Evolutionary conservation across 2,113 vertebrate species (phyloP).

Genomic region (Gulo gulo): DNA sequence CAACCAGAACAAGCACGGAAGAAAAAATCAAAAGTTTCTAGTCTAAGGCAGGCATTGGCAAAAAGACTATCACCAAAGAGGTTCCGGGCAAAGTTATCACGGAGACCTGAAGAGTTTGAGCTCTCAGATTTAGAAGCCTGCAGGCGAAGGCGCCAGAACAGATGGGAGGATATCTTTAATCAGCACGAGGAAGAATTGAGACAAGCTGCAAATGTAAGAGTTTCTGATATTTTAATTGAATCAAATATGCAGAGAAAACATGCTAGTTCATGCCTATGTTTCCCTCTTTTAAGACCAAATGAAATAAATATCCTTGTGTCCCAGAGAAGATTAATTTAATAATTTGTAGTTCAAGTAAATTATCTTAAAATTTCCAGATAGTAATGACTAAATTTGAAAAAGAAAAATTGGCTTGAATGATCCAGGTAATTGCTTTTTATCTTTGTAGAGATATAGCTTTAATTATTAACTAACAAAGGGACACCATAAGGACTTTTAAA

Average conservation of each 20-base stretch:
- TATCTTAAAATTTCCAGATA: conserved; percentile 5
- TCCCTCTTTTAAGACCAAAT: conserved; percentile 28
- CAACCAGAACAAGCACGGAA: conserved; percentile 64
- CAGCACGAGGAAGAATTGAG: conserved; percentile 56
- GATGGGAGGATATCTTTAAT: conserved; percentile 67
- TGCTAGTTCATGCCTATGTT: neutral
- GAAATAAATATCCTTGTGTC: neutral
- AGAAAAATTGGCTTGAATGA: conserved; percentile 5
- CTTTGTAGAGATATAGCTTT: neutral
- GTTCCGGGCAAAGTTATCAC: conserved; percentile 60
- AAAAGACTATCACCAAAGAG: conserved; percentile 68
- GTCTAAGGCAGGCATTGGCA: conserved; percentile 60
- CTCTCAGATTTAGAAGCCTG: conserved; percentile 45
- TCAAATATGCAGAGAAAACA: conserved; percentile 27
- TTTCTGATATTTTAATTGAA: conserved; percentile 25
- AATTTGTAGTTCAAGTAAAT: conserved; percentile 15
- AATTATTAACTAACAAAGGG: neutral
- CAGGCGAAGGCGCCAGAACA: conserved; percentile 48
- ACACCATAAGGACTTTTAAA: neutral
- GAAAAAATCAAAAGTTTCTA: conserved; percentile 72
- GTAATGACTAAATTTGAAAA: conserved; percentile 16
- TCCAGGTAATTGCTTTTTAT: neutral
- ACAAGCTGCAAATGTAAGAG: conserved; percentile 68
- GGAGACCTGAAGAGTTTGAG: conserved; percentile 43
- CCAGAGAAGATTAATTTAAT: neutral